Conservation (phyloP, 92 coral and sea anemone species). For the Zoanthus sansibaricus region DNA sequence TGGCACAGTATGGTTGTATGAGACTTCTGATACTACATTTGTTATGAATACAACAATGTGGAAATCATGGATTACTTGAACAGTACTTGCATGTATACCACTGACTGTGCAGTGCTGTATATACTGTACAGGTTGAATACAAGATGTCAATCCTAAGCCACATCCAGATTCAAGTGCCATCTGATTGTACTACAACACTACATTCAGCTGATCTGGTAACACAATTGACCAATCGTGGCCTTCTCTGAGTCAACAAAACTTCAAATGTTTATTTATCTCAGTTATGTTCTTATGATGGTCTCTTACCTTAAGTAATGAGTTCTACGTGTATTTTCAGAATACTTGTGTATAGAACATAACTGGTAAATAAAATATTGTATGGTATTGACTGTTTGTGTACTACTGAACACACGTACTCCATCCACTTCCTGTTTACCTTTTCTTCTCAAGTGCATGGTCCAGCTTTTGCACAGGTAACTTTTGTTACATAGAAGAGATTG, state of each 20-base stretch:
- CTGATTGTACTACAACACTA: not conserved
- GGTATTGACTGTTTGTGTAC: not conserved
- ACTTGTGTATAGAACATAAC: not conserved
- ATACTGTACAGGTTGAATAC: constrained; percentile 45
- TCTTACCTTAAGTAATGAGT: not conserved
- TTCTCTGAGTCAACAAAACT: not conserved
- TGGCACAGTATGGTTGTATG: too few species aligned
- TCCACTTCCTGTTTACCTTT: not conserved
- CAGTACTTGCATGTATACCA: not conserved
- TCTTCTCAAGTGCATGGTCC: not conserved
- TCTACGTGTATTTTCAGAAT: not conserved
- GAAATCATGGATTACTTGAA: too few species aligned
- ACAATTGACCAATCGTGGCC: not conserved
- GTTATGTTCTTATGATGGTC: constrained; percentile 19
- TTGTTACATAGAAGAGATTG: constrained; percentile 1
- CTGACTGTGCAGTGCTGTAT: constrained; percentile 26
- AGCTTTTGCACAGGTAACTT: constrained; percentile 3
- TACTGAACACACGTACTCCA: not conserved
- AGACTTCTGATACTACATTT: too few species aligned
- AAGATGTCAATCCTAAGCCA: constrained; percentile 22
- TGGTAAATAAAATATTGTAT: not conserved
- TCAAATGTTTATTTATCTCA: constrained; percentile 9
- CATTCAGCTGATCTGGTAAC: constrained; percentile 19
- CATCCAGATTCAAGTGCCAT: constrained; percentile 18
- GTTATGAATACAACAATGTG: too few species aligned